Percentiles rank a stretch among this genome's conserved stretches.
Conservation (phyloP, 2,888 invertebrate species). For the Amiota communis region DNA sequence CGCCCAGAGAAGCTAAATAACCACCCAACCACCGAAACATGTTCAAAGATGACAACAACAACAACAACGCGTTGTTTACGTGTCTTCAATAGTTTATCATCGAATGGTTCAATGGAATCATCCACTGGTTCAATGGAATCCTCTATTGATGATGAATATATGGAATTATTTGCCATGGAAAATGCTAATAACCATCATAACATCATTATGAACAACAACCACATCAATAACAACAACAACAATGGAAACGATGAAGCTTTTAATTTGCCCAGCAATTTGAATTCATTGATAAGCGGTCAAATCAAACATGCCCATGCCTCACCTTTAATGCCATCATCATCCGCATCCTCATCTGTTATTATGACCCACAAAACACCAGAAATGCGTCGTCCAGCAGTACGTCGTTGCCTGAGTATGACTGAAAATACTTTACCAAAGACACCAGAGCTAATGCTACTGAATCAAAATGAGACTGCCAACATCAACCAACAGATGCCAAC, state of each 20-base stretch:
- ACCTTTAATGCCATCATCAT: slow-evolving; percentile 27
- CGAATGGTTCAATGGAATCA: slow-evolving; percentile 75
- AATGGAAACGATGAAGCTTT: slow-evolving; percentile 44
- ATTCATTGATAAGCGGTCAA: slow-evolving; percentile 76
- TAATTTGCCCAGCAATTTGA: slow-evolving; percentile 76
- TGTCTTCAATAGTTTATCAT: slow-evolving; percentile 74
- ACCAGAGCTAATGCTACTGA: slow-evolving; percentile 59
- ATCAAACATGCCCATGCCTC: slow-evolving; percentile 66
- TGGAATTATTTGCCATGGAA: slow-evolving; percentile 78
- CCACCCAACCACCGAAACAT: slow-evolving; percentile 31
- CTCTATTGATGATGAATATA: slow-evolving; percentile 78
- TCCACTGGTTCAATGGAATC: slow-evolving; percentile 77
- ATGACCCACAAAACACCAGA: slow-evolving; percentile 72
- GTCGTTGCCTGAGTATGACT: slow-evolving; percentile 75
- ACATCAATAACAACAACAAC: neutral
- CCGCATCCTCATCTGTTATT: slow-evolving; percentile 39
- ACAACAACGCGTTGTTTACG: slow-evolving; percentile 66
- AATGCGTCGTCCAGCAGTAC: slow-evolving; percentile 73
- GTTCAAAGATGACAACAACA: slow-evolving; percentile 54
- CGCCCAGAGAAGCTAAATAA: slow-evolving; percentile 39
- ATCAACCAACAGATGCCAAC: neutral
- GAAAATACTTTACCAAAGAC: slow-evolving; percentile 70
- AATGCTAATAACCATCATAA: slow-evolving; percentile 65
- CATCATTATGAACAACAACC: slow-evolving; percentile 15
- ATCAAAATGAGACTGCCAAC: slow-evolving; percentile 58